Base-by-base conservation (phyloP, 2,888 invertebrate species). In the Drosophila limbata region DNA sequence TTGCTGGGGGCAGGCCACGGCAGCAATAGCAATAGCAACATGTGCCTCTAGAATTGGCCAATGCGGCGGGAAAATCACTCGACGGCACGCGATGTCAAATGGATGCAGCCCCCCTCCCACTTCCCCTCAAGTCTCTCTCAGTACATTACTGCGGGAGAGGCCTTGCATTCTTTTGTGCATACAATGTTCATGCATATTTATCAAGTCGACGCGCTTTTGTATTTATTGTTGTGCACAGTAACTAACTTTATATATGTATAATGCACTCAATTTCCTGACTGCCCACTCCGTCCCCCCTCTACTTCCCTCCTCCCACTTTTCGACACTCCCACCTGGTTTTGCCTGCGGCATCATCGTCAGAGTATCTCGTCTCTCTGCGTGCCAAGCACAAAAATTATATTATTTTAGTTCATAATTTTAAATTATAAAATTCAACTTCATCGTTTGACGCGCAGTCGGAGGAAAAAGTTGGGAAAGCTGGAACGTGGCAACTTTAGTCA, bases 41-140 rank as follows among this genome's bases (percentile, higher is more conserved):
- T 63, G 72, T 64, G 77, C 68, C 73, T 76, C 44, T 51, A 74
- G 79, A 85, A 84, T 85, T 85, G 86, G 86, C 82, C 84, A 88
- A 84, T 86, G 80, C 74, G 78, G 77, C 89, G 90, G 89, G 88
- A 90, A 91, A 91, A 91, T 91, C 90, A 77, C 81, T 70, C 66
- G 67, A 53, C 69, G 84, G 81, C 91, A 91, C 91, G 91, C 91
- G 91, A 91, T 91, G 91, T 90, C 91, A 86, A 88, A 77, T 75
- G 81, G 65, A 69, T 64, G 84, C 63, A 64, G 63, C 44, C 13
- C 39, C n/a, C 17, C 19, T 31, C 13, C 33, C 31, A 10, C 10
- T 11, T n/a, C 17, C 52, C 19, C 17, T 15, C 10, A 21, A 15
- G 10, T 55, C 56, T 11, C 48, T 19, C 33, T 11, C 48, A 15